Evolutionary conservation across 1,140 invertebrate species (phyloP).

Genomic region (Globodera rostochiensis): DNA sequence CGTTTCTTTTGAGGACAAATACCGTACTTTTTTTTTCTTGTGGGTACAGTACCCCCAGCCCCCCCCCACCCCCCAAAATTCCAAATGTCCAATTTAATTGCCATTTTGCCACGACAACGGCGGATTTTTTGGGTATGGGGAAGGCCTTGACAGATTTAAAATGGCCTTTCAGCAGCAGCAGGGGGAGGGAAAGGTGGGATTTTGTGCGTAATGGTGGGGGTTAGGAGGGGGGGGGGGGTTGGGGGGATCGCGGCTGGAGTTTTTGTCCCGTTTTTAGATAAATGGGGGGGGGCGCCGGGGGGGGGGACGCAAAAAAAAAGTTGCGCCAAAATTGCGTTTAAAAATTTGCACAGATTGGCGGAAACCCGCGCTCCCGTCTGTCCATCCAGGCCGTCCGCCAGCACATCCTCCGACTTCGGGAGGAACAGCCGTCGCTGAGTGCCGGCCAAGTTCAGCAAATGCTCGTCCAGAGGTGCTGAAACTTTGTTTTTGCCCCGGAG

Average conservation of each 20-base stretch:
- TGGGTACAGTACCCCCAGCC: neutral
- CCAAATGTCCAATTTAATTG: neutral
- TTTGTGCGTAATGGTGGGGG: neutral
- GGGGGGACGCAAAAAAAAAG: neutral
- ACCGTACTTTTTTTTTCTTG: conserved; percentile 3
- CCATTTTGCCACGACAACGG: neutral
- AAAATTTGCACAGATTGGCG: conserved; percentile 51
- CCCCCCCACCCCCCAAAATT: neutral
- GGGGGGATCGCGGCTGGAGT: neutral
- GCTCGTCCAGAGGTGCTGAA: conserved; percentile 43
- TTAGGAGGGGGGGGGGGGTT: neutral
- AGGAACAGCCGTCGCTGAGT: conserved; percentile 41
- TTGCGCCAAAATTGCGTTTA: neutral
- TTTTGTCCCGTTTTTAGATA: neutral
- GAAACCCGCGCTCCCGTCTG: conserved; percentile 52
- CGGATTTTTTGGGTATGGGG: neutral
- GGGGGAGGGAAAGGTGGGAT: too few species aligned
- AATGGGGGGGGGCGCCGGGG: neutral
- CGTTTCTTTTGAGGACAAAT: neutral
- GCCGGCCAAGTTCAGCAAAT: conserved; percentile 48
- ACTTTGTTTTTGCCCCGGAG: neutral
- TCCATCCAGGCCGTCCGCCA: conserved; percentile 56
- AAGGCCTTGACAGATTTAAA: neutral
- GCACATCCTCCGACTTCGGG: conserved; percentile 44
- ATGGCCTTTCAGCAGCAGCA: neutral